A percentile compares a stretch with the other conserved stretches of the same genome.
These are phyloP conservation scores for Leucozona laternaria DNA, from an alignment of 2,888 invertebrate genomes.

Conservation along the genomic window DNA sequence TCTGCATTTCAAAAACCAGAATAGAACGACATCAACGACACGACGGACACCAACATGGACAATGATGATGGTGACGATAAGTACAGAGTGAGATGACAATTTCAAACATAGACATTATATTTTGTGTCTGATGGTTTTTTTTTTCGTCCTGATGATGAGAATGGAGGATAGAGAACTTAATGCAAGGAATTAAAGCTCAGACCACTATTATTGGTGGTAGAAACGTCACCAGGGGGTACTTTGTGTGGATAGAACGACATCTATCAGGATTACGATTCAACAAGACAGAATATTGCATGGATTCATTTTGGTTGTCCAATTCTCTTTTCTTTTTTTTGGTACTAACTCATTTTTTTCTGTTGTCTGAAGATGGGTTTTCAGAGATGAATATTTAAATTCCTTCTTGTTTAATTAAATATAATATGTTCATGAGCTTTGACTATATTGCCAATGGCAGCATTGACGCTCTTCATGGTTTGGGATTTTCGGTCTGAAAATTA, in stretches of 20 bases:
- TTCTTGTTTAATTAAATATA: slow-evolving; percentile 70
- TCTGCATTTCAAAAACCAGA: slow-evolving; percentile 36
- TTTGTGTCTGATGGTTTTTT: slow-evolving; percentile 43
- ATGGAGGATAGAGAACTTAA: slow-evolving; percentile 25
- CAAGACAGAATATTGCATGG: slow-evolving; percentile 61
- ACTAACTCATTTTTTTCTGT: neutral
- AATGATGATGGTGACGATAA: slow-evolving; percentile 58
- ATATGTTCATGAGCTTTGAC: slow-evolving; percentile 6
- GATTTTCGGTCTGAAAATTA: neutral
- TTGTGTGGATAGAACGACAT: slow-evolving; percentile 49
- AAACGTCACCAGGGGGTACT: slow-evolving; percentile 43
- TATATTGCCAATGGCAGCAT: slow-evolving; percentile 22
- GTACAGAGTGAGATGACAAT: slow-evolving; percentile 61
- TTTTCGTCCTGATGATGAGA: slow-evolving; percentile 15
- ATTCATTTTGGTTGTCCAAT: slow-evolving; percentile 58
- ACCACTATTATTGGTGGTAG: slow-evolving; percentile 25
- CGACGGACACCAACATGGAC: slow-evolving; percentile 21
- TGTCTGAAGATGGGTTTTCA: neutral
- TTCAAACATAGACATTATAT: slow-evolving; percentile 68
- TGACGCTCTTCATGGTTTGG: slow-evolving; percentile 11
- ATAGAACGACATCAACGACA: slow-evolving; percentile 20
- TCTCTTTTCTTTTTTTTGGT: slow-evolving; percentile 14
- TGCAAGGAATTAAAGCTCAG: slow-evolving; percentile 63
- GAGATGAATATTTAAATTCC: slow-evolving; percentile 51
- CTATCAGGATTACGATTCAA: slow-evolving; percentile 63